Base-by-base conservation (phyloP, 2,888 invertebrate species). In the Zonitis immaculata region DNA sequence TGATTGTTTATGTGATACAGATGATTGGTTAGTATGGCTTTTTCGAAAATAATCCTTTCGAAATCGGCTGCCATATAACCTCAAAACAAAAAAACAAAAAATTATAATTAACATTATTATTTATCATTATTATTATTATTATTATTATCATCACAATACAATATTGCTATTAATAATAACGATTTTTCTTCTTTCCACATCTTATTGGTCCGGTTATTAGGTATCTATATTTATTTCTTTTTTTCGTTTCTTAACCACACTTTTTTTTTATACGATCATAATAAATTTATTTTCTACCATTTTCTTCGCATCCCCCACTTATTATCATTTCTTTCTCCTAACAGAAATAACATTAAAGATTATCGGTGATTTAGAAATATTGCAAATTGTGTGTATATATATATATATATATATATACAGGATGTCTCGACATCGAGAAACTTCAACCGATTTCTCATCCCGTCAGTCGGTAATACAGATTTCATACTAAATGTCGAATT, bases 1-100 rank as follows among this genome's bases (percentile, higher is more conserved):
- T 75, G 74, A 70, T 75, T 75, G 68, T 76, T 76, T 76, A 76
- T 76, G 75, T 65, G 75, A 69, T 75, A 71, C 72, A 73, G 67
- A 75, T 76, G 76, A 76, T 76, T 75, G 76, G 75, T 76, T 75
- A 73, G 68, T 72, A 75, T 74, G 66, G 68, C 68, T 59, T 46
- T 60, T 50, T 57, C 47, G 54, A 65, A 63, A 60, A 61, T 60
- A 63, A 64, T 64, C 65, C 62, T 59, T 57, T 60, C 60, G 58
- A 60, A 52, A 57, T 57, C 56, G n/a, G n/a, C n/a, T n/a, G n/a
- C n/a, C n/a, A n/a, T n/a, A n/a, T n/a, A n/a, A n/a, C n/a, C 61
- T 47, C 44, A 44, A 44, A 48, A 47, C 44, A 50, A 45, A 42
- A 11, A 39, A 58, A 56, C 57, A 62, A 59, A 61, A 52, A 53